Evolutionary conservation across 92 coral and sea anemone species (phyloP), one percentile per base, ranked within the genome.

Genomic region (Diadumene lineata): DNA sequence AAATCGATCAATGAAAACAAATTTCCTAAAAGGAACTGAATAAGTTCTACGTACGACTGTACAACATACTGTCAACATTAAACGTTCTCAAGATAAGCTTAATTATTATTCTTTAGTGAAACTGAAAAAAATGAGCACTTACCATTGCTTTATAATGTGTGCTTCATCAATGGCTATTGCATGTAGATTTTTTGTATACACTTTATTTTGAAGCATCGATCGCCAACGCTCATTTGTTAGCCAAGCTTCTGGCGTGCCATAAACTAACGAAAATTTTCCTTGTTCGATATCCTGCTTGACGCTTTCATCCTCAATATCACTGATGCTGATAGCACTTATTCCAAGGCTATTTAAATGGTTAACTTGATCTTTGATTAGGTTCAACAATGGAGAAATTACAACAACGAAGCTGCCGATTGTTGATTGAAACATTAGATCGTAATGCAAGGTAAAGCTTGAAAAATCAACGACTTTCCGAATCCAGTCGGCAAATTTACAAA

Each of bases 181-280:
- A 76, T 69, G 66, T 22, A 50, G 56, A 32, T 76, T 76, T 29
- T 33, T 50, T 8, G 65, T 29, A 65, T 76, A 76, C 30, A 58
- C 72, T 13, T 44, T 19, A 76, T 65, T 76, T 8, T 21, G 58
- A 23, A 48, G 65, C 73, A 68, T 68, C 57, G 43, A 43, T 29
- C 60, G 43, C 68, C 83, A 71, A 10, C 74, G 57, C 28, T 66
- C 70, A n/a, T n/a, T n/a, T 23, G 56, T 24, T 22, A 78, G 50
- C 78, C 78, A 69, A 25, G 77, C 34, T 60, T 78, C 83, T 58
- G 83, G 83, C 64, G 83, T 48, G 31, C 83, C 82, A 38, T 78
- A 78, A 56, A 68, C 76, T 11, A 78, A 63, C 16, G 78, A 78
- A 58, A 69, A 78, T 21, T 31, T n/a, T 50, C 83, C 83, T 33